Conservation (phyloP, 2,797 vertebrate genomes). For the Enteromius radiatus region DNA sequence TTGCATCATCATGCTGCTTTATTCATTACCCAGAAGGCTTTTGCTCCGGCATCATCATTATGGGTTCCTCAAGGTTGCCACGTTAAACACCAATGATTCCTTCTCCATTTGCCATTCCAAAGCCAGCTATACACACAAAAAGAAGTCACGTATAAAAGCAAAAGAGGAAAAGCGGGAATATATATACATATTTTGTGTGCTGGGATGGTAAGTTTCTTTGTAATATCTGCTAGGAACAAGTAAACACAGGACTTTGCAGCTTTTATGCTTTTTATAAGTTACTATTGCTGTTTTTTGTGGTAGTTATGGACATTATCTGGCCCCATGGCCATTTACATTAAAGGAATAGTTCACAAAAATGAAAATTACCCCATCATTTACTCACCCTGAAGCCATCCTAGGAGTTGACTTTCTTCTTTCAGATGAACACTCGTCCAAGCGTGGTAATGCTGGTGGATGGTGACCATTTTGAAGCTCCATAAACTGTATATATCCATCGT, state of each 20-base stretch:
- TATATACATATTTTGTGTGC: background rate
- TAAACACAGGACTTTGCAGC: background rate
- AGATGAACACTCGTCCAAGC: no score
- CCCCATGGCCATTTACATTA: background rate
- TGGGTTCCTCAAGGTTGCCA: conserved; percentile 35
- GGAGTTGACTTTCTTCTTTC: no score
- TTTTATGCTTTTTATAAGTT: background rate
- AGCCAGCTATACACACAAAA: background rate
- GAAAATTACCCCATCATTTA: no score
- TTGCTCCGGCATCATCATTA: conserved; percentile 25
- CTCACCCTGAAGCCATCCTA: no score
- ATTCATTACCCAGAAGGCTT: conserved; percentile 50
- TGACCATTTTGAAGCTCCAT: no score
- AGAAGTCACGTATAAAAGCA: background rate
- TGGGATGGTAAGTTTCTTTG: background rate
- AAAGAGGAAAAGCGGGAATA: background rate
- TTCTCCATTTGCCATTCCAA: conserved; percentile 2
- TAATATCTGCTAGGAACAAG: background rate
- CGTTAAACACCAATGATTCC: conserved; percentile 33
- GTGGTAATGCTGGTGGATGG: no score
- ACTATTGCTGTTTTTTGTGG: background rate
- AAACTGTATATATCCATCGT: no score
- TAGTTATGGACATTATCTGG: background rate
- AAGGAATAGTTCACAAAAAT: no score
- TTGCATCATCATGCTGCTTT: conserved; percentile 53